These are phyloP conservation scores for Peromyscus aztecus DNA, from an alignment of 2,797 vertebrate species.

Conservation along the genomic window DNA sequence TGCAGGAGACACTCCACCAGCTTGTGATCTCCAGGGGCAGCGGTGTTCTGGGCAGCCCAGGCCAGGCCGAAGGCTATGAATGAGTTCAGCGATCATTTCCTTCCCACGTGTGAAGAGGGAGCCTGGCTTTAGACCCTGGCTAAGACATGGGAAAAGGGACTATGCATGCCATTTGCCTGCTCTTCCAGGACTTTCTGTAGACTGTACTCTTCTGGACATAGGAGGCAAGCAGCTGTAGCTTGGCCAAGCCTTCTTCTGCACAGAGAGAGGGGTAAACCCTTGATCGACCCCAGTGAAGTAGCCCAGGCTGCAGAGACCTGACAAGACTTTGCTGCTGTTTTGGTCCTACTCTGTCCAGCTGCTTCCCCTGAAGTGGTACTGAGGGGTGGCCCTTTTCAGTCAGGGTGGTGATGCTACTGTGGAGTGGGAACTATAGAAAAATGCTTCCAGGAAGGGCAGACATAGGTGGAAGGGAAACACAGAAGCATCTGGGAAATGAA, in stretches of 20 bases:
- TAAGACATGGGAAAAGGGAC: not conserved
- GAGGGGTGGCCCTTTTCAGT: fast-evolving
- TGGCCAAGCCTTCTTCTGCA: not conserved
- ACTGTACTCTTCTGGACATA: not conserved
- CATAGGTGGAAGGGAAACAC: not conserved
- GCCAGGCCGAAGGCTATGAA: not conserved
- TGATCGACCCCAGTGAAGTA: not conserved
- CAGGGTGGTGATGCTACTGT: fast-evolving
- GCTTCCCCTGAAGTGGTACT: not conserved
- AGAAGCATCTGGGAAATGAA: not conserved
- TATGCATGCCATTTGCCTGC: fast-evolving
- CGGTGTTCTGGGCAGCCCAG: fast-evolving
- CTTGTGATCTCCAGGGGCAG: not conserved
- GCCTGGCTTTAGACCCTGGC: not conserved
- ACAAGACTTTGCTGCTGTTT: no score
- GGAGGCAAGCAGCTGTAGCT: no score
- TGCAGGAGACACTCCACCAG: not conserved
- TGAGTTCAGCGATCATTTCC: not conserved
- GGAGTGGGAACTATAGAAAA: fast-evolving
- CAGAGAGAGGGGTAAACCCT: not conserved
- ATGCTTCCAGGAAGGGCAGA: not conserved
- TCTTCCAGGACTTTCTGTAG: not conserved
- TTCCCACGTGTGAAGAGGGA: fast-evolving
- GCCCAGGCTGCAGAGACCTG: not conserved
- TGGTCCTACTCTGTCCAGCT: not conserved